A percentile compares a stretch with the other conserved stretches of the same genome.
phyloP scores from a whole-genome alignment of 2,797 vertebrate species.

The Mormyrus proboscirostris region DNA sequence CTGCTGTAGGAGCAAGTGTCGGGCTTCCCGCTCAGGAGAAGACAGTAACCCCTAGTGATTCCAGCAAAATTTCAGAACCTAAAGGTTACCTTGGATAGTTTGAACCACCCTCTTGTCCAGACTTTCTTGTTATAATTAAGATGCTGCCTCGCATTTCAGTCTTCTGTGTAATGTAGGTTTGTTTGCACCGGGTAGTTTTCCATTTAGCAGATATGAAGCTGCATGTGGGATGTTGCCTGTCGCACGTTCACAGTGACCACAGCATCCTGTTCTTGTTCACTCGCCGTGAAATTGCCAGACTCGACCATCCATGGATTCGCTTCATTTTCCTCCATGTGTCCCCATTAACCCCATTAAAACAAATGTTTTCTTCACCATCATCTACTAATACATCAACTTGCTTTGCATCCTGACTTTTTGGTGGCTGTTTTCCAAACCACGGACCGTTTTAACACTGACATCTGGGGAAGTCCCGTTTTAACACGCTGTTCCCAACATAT shows the following conservation, averaged over 20 bases:
- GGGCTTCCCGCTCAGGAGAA: constrained; percentile 27
- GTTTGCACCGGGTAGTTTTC: not conserved
- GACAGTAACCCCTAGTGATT: not conserved
- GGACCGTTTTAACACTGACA: not conserved
- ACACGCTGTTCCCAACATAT: not conserved
- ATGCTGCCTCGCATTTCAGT: not conserved
- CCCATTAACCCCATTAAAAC: not conserved
- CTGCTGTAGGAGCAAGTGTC: constrained; percentile 18
- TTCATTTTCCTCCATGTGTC: not conserved
- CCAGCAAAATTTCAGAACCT: not conserved
- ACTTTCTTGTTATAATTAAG: not conserved
- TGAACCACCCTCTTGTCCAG: not conserved
- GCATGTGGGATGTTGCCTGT: constrained; percentile 1
- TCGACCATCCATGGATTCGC: not conserved
- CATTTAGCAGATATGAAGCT: not conserved
- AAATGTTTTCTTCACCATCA: not conserved
- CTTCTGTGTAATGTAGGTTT: not conserved
- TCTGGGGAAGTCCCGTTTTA: not conserved
- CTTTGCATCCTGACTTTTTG: not conserved
- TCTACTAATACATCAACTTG: not conserved
- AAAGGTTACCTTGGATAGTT: not conserved
- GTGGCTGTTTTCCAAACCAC: not conserved
- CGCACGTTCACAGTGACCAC: not conserved
- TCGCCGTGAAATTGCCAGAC: not conserved
- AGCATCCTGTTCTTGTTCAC: not conserved